A percentile compares a stretch with the other conserved stretches of the same genome.
These are phyloP conservation scores for Apistogramma diplotaenia DNA, from an alignment of 2,113 vertebrate species.

Conservation along the genomic window DNA sequence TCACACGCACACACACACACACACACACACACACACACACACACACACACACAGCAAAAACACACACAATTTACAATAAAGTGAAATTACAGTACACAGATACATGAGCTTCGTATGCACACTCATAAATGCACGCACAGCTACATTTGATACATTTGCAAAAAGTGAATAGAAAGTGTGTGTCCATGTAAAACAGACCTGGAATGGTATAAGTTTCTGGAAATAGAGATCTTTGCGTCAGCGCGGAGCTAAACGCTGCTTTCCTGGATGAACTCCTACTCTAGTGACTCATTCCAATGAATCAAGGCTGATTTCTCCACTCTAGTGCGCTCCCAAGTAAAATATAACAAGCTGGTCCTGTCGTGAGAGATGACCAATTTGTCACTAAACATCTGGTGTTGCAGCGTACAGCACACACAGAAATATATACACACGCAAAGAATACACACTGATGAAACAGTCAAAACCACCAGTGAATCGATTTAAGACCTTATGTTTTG, in stretches of 20 bases:
- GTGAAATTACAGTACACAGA: background rate
- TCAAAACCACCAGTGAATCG: background rate
- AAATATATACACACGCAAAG: background rate
- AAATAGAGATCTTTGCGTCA: background rate
- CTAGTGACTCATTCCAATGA: conserved; percentile 45
- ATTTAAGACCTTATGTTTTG: background rate
- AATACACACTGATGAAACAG: conserved; percentile 16
- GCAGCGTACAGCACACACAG: background rate
- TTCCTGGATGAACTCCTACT: conserved; percentile 17
- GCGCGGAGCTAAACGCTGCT: conserved; percentile 1
- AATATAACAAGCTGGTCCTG: conserved; percentile 25
- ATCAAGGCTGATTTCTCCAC: conserved; percentile 8
- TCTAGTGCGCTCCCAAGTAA: conserved; percentile 7
- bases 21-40: background rate
- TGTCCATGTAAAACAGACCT: background rate
- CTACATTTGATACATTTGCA: background rate
- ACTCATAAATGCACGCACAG: background rate
- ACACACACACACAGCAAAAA: background rate
- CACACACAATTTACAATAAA: background rate
- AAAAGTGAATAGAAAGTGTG: background rate
- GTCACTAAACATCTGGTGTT: conserved; percentile 53
- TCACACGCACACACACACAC: background rate
- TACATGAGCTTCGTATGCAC: background rate
- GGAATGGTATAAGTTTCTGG: background rate
- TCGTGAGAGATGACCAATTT: conserved; percentile 36